Conservation (phyloP, 2,113 vertebrate genomes). For the Hippopotamus amphibius region DNA sequence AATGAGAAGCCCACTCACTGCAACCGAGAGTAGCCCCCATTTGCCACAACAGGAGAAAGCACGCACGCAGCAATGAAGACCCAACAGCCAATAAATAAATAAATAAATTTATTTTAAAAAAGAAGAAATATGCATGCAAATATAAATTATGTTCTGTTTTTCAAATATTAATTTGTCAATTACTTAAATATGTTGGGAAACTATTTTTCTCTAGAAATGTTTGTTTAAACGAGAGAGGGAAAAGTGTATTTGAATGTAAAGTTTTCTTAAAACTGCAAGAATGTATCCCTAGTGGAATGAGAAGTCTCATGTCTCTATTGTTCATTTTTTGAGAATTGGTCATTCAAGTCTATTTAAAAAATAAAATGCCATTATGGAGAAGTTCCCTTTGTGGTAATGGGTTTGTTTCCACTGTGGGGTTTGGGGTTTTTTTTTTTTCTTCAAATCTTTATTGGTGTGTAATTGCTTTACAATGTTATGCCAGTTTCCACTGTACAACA, state of each 20-base stretch:
- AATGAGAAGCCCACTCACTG: too few species aligned
- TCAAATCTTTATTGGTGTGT: too few species aligned
- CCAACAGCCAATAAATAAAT: too few species aligned
- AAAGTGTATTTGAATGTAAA: constrained; percentile 13
- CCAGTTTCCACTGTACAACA: too few species aligned
- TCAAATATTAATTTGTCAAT: background rate
- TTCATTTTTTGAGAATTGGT: background rate
- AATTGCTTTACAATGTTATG: too few species aligned
- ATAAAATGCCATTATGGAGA: background rate
- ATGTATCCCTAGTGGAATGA: background rate
- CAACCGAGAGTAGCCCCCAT: too few species aligned
- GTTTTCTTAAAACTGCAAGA: background rate
- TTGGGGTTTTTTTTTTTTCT: too few species aligned
- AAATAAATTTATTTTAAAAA: too few species aligned
- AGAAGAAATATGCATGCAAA: background rate
- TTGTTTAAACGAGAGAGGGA: background rate
- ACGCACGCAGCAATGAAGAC: too few species aligned
- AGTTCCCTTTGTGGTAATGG: background rate
- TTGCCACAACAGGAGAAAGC: too few species aligned
- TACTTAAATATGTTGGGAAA: constrained; percentile 21
- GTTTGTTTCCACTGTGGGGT: background rate
- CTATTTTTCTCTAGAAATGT: background rate
- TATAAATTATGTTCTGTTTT: background rate
- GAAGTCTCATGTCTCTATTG: background rate
- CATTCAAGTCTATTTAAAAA: constrained; percentile 3